phyloP scores from a whole-genome alignment of 2,888 invertebrate species.

The Alentia gelatinosa region DNA sequence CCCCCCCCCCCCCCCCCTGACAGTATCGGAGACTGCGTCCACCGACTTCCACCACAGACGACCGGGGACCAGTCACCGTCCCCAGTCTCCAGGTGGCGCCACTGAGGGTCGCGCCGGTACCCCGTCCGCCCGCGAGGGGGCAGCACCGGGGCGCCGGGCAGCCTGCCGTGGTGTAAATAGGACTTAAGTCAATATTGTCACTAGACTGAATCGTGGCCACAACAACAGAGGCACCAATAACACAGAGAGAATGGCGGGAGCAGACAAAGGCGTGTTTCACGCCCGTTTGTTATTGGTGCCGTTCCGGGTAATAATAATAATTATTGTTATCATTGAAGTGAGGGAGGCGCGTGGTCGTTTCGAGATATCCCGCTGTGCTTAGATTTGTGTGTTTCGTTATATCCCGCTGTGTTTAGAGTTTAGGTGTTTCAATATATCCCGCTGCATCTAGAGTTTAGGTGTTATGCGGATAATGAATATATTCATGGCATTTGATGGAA shows the following conservation, averaged over 20 bases:
- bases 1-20: neutral
- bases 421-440: no score
- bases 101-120: neutral
- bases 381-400: no score
- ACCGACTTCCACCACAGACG: neutral
- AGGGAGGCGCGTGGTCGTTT: no score
- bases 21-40: neutral
- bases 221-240: conserved; percentile 1
- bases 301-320: neutral
- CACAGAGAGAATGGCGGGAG: neutral
- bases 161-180: neutral
- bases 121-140: neutral
- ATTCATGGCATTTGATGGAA: no score
- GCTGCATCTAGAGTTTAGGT: no score
- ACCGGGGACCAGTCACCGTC: neutral
- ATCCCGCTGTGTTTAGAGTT: no score
- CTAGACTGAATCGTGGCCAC: neutral
- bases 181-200: neutral
- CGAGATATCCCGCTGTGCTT: no score
- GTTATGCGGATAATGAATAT: no score
- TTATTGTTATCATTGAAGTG: neutral
- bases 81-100: neutral
- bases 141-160: neutral
- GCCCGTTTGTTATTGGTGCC: neutral
- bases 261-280: neutral